Evolutionary conservation across 2,888 invertebrate genomes (phyloP), one percentile per base, ranked within the genome.

Genomic region (Orthosia cruda): DNA sequence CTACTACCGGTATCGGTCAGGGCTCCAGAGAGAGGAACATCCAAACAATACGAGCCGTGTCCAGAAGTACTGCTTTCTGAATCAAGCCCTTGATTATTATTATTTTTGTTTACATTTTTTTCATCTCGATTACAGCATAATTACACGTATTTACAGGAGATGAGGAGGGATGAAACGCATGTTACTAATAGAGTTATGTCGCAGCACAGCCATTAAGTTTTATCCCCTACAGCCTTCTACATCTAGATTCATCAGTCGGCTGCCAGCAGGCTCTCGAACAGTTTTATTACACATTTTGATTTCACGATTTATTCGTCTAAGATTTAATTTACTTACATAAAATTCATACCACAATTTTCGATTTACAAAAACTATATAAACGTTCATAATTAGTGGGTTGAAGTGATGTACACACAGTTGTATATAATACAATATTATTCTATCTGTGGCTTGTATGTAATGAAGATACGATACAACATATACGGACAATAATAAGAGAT

Each of bases 301-400:
- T 26, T n/a, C 23, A 1, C 67, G 55, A 18, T 18, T 15, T 11
- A 47, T 2, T 2, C 18, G 4, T 18, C 18, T 49, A 23, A 47
- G 45, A 20, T 55, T 66, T 4, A 66, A 47, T 49, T 55, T 71
- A 18, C 47, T 15, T 47, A 20, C 18, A 32, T 67, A 71, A 47
- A 55, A 67, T 18, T 67, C 18, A 15, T 67, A 55, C 47, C 67
- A 67, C 13, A 71, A 4, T 15, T 55, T 15, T 15, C 71, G 55
- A 67, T 71, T 67, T 15, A 71, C 20, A 32, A 20, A 1, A 55
- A 67, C 11, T 5, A 71, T 18, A 67, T 49, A 71, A 32, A 67
- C 5, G 15, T 67, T 49, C 4, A 71, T 5, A 20, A 71, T 5
- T 20, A 49, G 2, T 47, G 71, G 70, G 9, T 11, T 54, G n/a